Base-by-base conservation (phyloP, 2,888 invertebrate species). In the Chrysolina haemoptera region DNA sequence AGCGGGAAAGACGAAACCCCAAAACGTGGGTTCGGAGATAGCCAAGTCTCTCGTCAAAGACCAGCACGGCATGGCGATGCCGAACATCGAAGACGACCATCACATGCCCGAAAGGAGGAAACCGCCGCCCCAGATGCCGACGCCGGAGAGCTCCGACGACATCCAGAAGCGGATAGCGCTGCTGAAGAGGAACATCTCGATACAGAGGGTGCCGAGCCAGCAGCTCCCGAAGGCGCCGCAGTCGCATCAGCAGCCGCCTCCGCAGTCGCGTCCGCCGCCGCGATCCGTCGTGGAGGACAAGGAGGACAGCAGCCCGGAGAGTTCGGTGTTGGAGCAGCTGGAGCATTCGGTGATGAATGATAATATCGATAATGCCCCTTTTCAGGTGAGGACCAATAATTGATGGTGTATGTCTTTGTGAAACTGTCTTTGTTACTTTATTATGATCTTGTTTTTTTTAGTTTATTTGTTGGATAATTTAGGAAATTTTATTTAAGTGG, bases 331-430 rank as follows among this genome's bases (percentile, higher is more conserved):
- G 71, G 86, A 88, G 63, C 84, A 86, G 59, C 76, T 88, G 66
- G 88, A 88, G 71, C 86, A 87, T 64, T 86, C 86, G 5, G 84
- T 87, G 67, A 81, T 87, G 74, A 82, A 83, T 18, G 87, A 88
- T 63, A 86, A 85, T 76, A 53, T 55, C 12, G 87, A 88, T 63
- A 68, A 62, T 53, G 85, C 86, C 71, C 85, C 87, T 46, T 88
- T 88, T 81, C 88, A 88, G 82, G 87, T 87, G 79, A 55, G 59
- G 41, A 62, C 16, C 5, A 59, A 27, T 59, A 10, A 16, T 16
- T 18, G 18, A 8, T 18, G n/a, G 1, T 50, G 10, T 50, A 16
- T 50, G 9, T 50, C n/a, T 16, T n/a, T n/a, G n/a, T n/a, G n/a
- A n/a, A n/a, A n/a, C n/a, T n/a, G n/a, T n/a, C n/a, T n/a, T n/a